Base-by-base conservation (phyloP, 2,113 vertebrate species). In the Albula goreensis region DNA sequence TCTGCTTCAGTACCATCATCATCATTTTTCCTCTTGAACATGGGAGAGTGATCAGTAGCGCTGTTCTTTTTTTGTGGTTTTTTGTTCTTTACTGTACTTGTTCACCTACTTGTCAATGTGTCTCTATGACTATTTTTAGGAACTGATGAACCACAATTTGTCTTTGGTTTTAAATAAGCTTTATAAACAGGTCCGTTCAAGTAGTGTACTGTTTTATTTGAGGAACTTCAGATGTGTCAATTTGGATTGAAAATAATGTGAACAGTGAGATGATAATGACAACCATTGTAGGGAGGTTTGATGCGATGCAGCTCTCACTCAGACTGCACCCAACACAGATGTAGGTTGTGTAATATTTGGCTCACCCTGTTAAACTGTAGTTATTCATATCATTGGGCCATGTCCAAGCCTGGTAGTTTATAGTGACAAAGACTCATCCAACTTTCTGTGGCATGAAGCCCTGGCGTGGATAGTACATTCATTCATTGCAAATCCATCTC, bases 1-100 rank as follows among this genome's bases (percentile, higher is more conserved):
- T 57, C 12, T 2, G 80, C 31, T 31, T 41, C 11, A 12, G 31
- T 25, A 9, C 1, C 52, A 53, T 41, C 31, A 57, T 0, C n/a
- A 3, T n/a, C 5, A 22, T 50, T 3, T 83, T 22, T 0, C 84
- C 82, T 52, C 93, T 93, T 70, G 82, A 81, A 41, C 85, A 63
- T 12, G 79, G 91, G 8, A 88, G 41, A 48, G 4, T 49, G 11
- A 78, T 78, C 15, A 13, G 25, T 2, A 12, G 25, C 48, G 25
- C 25, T 78, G 77, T 31, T 60, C 48, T 78, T 15, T 41, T 11
- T 10, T 41, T 41, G 31, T 41, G 77, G 41, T 2, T 11, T 11
- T 8, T 8, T 13, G 2, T 31, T 8, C 77, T 48, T 13, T 78
- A 78, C 77, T 41, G 77, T 51, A 51, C 49, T 41, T 22, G 50